These are phyloP conservation scores for Sarcophilus harrisii DNA, from an alignment of 2,797 vertebrate genomes.

Conservation along the genomic window DNA sequence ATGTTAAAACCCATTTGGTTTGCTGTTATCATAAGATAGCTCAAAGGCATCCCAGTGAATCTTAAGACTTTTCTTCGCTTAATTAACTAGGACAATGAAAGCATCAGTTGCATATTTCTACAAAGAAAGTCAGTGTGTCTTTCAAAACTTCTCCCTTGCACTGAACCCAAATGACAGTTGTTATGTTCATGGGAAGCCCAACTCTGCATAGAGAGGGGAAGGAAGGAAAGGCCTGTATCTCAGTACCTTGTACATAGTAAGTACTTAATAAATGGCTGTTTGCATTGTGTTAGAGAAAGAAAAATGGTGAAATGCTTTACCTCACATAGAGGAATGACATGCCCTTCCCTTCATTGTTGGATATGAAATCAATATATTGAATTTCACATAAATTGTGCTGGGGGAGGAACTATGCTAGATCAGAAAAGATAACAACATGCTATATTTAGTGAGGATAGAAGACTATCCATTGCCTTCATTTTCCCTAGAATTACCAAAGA, in stretches of 20 bases:
- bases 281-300: background rate
- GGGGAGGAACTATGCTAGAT: background rate
- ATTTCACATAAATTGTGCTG: background rate
- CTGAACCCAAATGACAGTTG: background rate
- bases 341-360: background rate
- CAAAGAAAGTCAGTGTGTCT: background rate
- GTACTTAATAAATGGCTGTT: background rate
- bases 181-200: background rate
- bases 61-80: background rate
- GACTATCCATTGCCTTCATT: background rate
- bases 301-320: background rate
- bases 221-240: background rate
- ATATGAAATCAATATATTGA: background rate
- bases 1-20: background rate
- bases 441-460: background rate
- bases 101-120: background rate
- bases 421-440: background rate
- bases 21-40: background rate
- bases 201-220: background rate
- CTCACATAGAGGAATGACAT: background rate
- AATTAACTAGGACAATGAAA: background rate
- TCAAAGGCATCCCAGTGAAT: background rate
- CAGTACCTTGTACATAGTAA: background rate
- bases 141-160: conserved; percentile 6
- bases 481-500: background rate